phyloP scores from a whole-genome alignment of 1,140 invertebrate genomes.

The Caligus rogercresseyi region DNA sequence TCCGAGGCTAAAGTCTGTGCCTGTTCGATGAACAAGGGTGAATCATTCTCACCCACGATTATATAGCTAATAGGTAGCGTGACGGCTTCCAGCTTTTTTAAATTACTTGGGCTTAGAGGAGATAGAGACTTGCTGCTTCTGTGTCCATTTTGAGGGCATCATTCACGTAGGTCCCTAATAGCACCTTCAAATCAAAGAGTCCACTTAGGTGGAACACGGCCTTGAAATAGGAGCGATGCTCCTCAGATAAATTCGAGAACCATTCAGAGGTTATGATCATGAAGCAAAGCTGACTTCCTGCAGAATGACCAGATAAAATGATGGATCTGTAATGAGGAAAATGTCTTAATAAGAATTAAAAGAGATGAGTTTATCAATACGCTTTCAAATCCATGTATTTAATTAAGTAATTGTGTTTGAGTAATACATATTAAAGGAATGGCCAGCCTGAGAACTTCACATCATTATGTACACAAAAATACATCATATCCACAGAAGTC shows the following conservation, averaged over 20 bases:
- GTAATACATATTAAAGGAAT: no score
- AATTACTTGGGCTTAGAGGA: background rate
- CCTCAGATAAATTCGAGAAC: background rate
- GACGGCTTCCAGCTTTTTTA: background rate
- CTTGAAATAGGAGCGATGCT: background rate
- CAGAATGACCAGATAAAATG: slow-evolving; percentile 20
- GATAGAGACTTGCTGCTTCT: slow-evolving; percentile 3
- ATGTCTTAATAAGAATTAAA: background rate
- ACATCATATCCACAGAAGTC: no score
- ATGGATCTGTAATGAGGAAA: slow-evolving; percentile 16
- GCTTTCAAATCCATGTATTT: no score
- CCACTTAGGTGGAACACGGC: slow-evolving; percentile 15
- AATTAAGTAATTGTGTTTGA: no score
- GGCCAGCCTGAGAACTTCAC: no score
- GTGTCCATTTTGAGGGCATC: slow-evolving; percentile 8
- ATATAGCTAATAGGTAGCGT: background rate
- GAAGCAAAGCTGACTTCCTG: slow-evolving; percentile 18
- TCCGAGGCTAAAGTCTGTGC: background rate
- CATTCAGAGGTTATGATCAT: background rate
- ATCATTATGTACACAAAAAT: no score
- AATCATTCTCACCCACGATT: background rate
- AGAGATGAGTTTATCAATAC: background rate
- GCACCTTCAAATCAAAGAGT: slow-evolving; percentile 15
- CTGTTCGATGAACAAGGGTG: background rate
- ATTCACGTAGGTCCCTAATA: slow-evolving; percentile 20